Conservation (phyloP, 2,797 vertebrate species). For the Fistularia commersonii region DNA sequence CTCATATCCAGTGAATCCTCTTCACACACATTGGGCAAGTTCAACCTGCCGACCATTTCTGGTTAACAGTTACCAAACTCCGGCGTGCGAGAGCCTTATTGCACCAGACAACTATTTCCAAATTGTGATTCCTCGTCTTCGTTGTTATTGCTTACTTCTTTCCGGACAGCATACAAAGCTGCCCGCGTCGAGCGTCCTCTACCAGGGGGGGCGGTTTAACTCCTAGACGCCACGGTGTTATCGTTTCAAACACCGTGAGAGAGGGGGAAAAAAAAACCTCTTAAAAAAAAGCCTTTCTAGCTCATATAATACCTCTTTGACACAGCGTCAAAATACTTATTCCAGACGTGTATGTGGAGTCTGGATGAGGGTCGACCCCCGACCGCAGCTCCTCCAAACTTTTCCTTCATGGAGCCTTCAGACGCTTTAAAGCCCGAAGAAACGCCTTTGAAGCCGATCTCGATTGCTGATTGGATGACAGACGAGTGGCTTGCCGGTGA, state of each 20-base stretch:
- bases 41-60: constrained; percentile 90
- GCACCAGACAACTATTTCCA: constrained; percentile 1
- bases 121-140: background rate
- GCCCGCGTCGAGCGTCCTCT: constrained; percentile 23
- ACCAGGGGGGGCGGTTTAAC: background rate
- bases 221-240: background rate
- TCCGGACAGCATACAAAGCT: constrained; percentile 21
- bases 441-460: constrained; percentile 56
- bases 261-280: background rate
- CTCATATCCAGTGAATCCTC: constrained; percentile 84
- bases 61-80: constrained; percentile 4
- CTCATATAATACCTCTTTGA: too few species aligned
- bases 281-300: background rate
- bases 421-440: constrained; percentile 39
- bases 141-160: background rate
- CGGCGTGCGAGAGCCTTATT: background rate
- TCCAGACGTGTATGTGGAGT: too few species aligned
- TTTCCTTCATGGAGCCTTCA: constrained; percentile 32
- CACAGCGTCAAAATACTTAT: too few species aligned
- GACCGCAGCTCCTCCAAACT: constrained; percentile 51
- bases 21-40: constrained; percentile 84
- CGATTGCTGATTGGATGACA: constrained; percentile 63
- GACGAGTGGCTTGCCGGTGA: constrained; percentile 20
- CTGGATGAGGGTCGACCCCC: too few species aligned
- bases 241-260: too few species aligned